These are phyloP conservation scores for Thryonomys swinderianus DNA, from an alignment of 2,113 vertebrate genomes.

Conservation along the genomic window DNA sequence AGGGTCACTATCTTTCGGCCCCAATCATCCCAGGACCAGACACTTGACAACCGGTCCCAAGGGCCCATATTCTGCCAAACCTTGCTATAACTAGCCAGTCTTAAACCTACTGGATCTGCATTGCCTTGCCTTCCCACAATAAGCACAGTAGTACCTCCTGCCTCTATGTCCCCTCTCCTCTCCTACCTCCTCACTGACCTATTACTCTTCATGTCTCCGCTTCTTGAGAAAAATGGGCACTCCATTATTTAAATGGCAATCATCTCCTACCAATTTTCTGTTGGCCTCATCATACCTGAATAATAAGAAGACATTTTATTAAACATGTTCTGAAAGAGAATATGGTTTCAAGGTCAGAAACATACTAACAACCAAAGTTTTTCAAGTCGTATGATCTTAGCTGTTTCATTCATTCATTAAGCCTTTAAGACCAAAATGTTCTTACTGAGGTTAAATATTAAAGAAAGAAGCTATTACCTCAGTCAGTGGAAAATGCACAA, in stretches of 20 bases:
- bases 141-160: not conserved
- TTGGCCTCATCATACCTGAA: not conserved
- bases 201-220: not conserved
- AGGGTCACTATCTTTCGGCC: not conserved
- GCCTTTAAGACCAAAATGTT: not conserved
- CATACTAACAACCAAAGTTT: not conserved
- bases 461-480: not conserved
- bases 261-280: not conserved
- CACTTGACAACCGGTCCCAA: not conserved
- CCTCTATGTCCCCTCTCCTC: accelerated
- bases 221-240: not conserved
- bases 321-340: not conserved
- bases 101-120: accelerated
- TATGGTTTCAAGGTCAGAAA: not conserved
- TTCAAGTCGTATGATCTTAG: not conserved
- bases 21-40: accelerated
- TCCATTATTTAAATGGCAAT: not conserved
- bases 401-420: not conserved
- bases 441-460: not conserved
- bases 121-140: not conserved
- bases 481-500: not conserved
- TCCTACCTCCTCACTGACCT: not conserved
- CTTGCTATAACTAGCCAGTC: not conserved
- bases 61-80: not conserved
- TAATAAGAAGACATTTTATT: slow-evolving; percentile 7